Conservation (phyloP, 2,888 invertebrate species). For the Dromius quadrimaculatus region DNA sequence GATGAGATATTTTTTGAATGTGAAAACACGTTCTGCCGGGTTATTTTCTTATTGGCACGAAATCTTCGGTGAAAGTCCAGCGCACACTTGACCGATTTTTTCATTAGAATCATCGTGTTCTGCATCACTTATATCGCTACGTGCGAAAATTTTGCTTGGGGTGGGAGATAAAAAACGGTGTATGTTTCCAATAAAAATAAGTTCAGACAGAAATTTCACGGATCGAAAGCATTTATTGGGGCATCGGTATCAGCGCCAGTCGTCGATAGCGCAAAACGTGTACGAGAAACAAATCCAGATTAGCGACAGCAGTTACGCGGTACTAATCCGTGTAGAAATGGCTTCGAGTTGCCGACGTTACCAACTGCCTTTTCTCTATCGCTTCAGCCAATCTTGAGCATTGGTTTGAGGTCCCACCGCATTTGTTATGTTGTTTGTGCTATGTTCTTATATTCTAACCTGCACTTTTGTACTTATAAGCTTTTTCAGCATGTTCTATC, state of each 20-base stretch:
- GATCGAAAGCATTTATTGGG: not conserved
- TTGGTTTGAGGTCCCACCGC: not conserved
- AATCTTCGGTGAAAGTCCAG: too few species aligned
- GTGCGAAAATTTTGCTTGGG: not conserved
- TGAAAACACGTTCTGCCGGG: too few species aligned
- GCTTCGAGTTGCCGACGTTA: constrained; percentile 11
- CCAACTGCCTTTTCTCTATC: not conserved
- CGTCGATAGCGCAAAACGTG: constrained; percentile 18
- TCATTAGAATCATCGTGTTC: too few species aligned
- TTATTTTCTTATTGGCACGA: too few species aligned
- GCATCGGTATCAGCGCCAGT: not conserved
- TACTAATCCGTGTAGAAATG: constrained; percentile 44
- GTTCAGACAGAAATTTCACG: not conserved
- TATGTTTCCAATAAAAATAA: not conserved
- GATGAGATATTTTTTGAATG: too few species aligned
- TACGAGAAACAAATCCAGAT: constrained; percentile 42
- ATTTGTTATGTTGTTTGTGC: not conserved
- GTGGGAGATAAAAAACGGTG: not conserved
- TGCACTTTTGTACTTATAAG: constrained; percentile 1
- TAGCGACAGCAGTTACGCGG: constrained; percentile 44
- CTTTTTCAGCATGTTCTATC: constrained; percentile 23
- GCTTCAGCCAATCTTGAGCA: not conserved
- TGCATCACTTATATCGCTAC: too few species aligned
- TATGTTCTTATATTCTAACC: not conserved
- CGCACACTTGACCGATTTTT: too few species aligned